Percentiles rank a stretch among this genome's conserved stretches.
Evolutionary conservation across 1,140 invertebrate species (phyloP).

Genomic region (Aradophagus sp.): DNA sequence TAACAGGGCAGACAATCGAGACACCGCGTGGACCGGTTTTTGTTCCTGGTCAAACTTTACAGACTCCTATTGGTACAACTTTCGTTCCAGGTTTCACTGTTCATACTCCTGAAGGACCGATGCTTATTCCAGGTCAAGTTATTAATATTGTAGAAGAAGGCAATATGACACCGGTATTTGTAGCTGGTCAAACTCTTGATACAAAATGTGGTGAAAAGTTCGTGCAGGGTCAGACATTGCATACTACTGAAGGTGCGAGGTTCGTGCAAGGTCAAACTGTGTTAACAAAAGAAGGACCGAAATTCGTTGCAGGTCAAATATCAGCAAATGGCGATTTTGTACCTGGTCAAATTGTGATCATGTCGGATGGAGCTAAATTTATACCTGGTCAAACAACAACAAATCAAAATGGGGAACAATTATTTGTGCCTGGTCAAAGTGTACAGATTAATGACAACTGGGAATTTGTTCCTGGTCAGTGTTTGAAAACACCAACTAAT

Average conservation of each 20-base stretch:
- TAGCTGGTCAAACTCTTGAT: constrained; percentile 73
- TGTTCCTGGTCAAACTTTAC: constrained; percentile 83
- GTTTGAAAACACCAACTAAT: constrained; percentile 66
- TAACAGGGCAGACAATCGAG: constrained; percentile 82
- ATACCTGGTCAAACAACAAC: constrained; percentile 78
- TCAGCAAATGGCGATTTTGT: constrained; percentile 76
- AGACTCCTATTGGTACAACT: constrained; percentile 79
- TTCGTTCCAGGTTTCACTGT: constrained; percentile 85
- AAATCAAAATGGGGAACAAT: constrained; percentile 72
- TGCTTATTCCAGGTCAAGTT: constrained; percentile 82
- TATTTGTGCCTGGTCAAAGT: constrained; percentile 76
- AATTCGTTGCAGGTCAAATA: constrained; percentile 81
- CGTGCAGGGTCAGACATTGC: constrained; percentile 74
- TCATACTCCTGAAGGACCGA: constrained; percentile 79
- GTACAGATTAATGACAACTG: constrained; percentile 62
- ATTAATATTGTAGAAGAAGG: constrained; percentile 68
- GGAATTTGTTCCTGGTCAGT: constrained; percentile 75
- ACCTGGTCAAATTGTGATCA: constrained; percentile 82
- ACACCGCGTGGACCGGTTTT: constrained; percentile 81
- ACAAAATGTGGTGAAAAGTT: constrained; percentile 68
- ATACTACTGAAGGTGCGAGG: constrained; percentile 72
- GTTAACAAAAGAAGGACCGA: constrained; percentile 78
- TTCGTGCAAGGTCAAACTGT: constrained; percentile 82
- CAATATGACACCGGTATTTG: constrained; percentile 70
- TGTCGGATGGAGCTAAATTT: constrained; percentile 76